phyloP scores from a whole-genome alignment of 35 echinoderm and acorn worm genomes.

The Heliocidaris erythrogramma region DNA sequence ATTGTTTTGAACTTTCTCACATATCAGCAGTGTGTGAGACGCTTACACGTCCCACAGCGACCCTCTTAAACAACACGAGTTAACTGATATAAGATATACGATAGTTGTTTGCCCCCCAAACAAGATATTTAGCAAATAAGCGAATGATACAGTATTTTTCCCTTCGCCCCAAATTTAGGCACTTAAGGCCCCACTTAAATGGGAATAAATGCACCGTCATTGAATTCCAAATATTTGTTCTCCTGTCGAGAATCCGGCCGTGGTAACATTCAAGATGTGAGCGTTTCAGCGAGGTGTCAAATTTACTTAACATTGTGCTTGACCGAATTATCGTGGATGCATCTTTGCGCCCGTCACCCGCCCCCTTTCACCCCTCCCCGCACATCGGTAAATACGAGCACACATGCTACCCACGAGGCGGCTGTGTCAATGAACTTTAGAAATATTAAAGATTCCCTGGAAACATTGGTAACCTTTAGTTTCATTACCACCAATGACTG shows the following conservation, averaged over 20 bases:
- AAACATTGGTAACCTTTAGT: no score
- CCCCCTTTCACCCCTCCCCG: neutral
- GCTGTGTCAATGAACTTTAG: neutral
- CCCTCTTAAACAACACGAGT: no score
- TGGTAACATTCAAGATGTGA: neutral
- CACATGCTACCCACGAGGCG: neutral
- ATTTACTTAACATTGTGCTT: neutral
- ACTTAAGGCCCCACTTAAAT: neutral
- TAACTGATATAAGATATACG: no score
- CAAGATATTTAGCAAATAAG: neutral
- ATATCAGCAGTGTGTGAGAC: no score
- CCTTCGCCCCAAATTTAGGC: neutral
- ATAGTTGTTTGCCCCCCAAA: neutral
- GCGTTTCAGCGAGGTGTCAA: neutral
- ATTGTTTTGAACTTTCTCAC: no score
- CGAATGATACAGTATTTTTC: neutral
- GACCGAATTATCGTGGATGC: neutral
- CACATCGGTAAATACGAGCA: neutral
- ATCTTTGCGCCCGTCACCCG: neutral
- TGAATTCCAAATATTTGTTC: neutral
- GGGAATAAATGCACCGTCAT: neutral
- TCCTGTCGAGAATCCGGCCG: neutral
- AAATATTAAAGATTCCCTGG: no score
- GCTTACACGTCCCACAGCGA: no score
- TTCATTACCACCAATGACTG: no score